A percentile compares a stretch with the other conserved stretches of the same genome.
Evolutionary conservation across 1,140 invertebrate genomes (phyloP).

Genomic region (Eufriesea mexicana): DNA sequence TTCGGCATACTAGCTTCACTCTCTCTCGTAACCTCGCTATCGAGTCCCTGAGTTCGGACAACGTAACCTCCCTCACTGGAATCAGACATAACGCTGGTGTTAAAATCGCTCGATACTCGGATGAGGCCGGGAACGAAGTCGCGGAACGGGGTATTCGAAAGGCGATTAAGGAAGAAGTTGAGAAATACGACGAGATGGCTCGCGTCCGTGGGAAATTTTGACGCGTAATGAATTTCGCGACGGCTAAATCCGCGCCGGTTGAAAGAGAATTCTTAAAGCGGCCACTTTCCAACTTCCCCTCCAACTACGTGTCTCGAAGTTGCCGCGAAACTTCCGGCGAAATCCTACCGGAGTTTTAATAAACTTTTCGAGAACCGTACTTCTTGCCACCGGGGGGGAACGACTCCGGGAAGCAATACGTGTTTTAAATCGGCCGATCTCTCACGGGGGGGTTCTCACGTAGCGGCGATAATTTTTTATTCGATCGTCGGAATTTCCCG

Average conservation of each 20-base stretch:
- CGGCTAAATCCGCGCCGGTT: constrained; percentile 11
- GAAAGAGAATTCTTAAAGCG: constrained; percentile 51
- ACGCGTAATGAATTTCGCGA: constrained; percentile 40
- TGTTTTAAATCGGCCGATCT: constrained; percentile 7
- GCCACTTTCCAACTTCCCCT: constrained; percentile 35
- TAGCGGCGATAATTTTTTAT: no score
- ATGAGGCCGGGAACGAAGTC: background rate
- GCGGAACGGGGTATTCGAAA: background rate
- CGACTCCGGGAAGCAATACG: background rate
- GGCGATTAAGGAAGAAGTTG: constrained; percentile 21
- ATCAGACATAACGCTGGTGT: constrained; percentile 57
- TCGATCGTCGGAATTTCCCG: background rate
- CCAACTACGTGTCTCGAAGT: constrained; percentile 35
- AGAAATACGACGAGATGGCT: background rate
- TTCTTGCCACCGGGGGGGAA: background rate
- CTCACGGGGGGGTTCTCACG: background rate
- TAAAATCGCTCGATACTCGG: background rate
- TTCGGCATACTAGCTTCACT: constrained; percentile 87
- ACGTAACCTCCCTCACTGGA: constrained; percentile 81
- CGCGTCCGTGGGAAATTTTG: constrained; percentile 4
- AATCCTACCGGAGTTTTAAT: constrained; percentile 44
- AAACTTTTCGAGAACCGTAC: constrained; percentile 33
- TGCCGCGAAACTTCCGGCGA: constrained; percentile 8
- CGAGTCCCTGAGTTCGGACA: constrained; percentile 81
- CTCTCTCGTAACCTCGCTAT: constrained; percentile 82